These are phyloP conservation scores for Erethizon dorsatum DNA, from an alignment of 2,797 vertebrate species.

Conservation along the genomic window DNA sequence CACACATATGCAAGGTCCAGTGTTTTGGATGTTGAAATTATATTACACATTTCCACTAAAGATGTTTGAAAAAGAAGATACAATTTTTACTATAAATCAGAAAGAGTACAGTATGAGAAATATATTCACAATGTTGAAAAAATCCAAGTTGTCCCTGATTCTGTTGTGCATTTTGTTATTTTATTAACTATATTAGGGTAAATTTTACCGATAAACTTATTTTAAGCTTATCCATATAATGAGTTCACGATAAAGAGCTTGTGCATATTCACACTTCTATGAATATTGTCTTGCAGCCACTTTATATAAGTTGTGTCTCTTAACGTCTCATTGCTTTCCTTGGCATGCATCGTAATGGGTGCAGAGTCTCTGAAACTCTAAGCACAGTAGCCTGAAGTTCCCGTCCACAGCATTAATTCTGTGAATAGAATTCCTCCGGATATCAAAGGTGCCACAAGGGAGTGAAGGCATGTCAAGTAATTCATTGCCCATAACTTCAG, in stretches of 20 bases:
- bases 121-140: background rate
- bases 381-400: slow-evolving; percentile 39
- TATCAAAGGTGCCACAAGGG: background rate
- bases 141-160: slow-evolving; percentile 80
- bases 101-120: slow-evolving; percentile 23
- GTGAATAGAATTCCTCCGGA: background rate
- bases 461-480: background rate
- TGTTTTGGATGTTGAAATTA: background rate
- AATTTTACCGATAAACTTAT: slow-evolving; percentile 78
- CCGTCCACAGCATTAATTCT: slow-evolving; percentile 33
- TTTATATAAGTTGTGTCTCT: slow-evolving; percentile 71
- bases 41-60: slow-evolving; percentile 2
- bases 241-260: slow-evolving; percentile 80
- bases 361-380: slow-evolving; percentile 62
- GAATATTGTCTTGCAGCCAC: slow-evolving; percentile 47
- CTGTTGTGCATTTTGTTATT: slow-evolving; percentile 73
- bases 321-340: slow-evolving; percentile 76
- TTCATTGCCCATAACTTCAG: background rate
- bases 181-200: slow-evolving; percentile 81
- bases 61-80: slow-evolving; percentile 55
- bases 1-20: slow-evolving; percentile 3
- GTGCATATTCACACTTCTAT: slow-evolving; percentile 2
- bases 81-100: slow-evolving; percentile 55
- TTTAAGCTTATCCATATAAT: slow-evolving; percentile 75
- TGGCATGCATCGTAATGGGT: background rate